Percentiles rank a stretch among this genome's conserved stretches.
These are phyloP conservation scores for Zaprionus bogoriensis DNA, from an alignment of 2,888 invertebrate species.

Conservation along the genomic window DNA sequence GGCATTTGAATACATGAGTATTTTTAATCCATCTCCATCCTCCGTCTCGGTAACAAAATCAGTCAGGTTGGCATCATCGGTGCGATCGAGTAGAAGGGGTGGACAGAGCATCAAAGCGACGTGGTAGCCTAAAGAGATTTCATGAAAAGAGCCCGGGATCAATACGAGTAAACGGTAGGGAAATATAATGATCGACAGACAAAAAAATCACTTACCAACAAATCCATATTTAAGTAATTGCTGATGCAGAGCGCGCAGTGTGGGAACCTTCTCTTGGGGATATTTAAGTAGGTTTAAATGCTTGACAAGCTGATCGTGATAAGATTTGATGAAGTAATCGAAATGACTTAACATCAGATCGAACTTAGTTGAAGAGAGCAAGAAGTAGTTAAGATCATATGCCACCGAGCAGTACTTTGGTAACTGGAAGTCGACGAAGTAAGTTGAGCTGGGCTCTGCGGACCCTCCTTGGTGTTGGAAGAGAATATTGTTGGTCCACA, in stretches of 20 bases:
- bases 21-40: constrained; percentile 38
- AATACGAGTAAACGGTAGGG: not conserved
- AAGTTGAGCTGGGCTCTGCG: constrained; percentile 45
- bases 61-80: constrained; percentile 40
- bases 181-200: not conserved
- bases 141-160: not conserved
- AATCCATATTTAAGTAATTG: constrained; percentile 62
- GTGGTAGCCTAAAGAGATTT: constrained; percentile 22
- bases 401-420: constrained; percentile 66
- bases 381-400: constrained; percentile 68
- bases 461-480: constrained; percentile 63
- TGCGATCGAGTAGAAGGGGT: constrained; percentile 47
- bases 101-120: constrained; percentile 29
- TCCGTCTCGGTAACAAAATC: constrained; percentile 49
- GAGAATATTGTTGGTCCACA: constrained; percentile 78
- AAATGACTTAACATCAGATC: constrained; percentile 67
- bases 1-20: constrained; percentile 50
- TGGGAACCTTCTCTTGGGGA: constrained; percentile 52
- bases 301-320: constrained; percentile 65
- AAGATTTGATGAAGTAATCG: constrained; percentile 75
- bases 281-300: constrained; percentile 65
- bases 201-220: constrained; percentile 51
- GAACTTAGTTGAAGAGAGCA: constrained; percentile 68
- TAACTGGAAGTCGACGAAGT: constrained; percentile 73
- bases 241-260: constrained; percentile 62